Evolutionary conservation across 23 tunicate genomes (phyloP), one percentile per base, ranked within the genome.

Genomic region (Botrylloides violaceus): DNA sequence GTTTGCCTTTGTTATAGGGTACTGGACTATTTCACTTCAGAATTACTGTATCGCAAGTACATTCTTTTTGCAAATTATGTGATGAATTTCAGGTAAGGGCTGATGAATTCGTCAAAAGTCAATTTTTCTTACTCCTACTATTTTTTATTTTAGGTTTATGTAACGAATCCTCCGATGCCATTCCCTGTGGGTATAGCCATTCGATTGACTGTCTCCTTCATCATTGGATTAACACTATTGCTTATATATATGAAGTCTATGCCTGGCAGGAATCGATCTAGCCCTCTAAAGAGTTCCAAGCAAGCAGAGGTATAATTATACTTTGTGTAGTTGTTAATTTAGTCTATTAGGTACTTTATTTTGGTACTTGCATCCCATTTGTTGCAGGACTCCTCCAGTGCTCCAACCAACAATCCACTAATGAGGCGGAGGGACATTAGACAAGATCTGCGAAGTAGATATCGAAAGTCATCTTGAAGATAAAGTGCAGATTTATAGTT

Each of bases 81-180:
- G 94, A 85, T 68, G 94, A 85, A 61, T 80, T 85, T 47, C 94
- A 85, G 81, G 94, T 79, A 49, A 66, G 15, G 53, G 12, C 12
- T 1, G 36, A 24, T 24, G 30, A 1, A 59, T 7, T 22, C 19
- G 29, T 59, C 7, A 59, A 12, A n/a, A 60, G n/a, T n/a, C n/a
- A n/a, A n/a, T 49, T 49, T 20, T 49, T 49, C 1, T 25, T 61
- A 21, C 0, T 61, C 29, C 1, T 53, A 28, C 50, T 71, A 34
- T 33, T 29, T 38, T 30, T 57, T 6, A n/a, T n/a, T 49, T 2
- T 57, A 83, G 88, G 88, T 76, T 2, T 84, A 72, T 37, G 92
- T 78, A 4, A 65, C 62, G n/a, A 84, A 84, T 72, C 92, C 92
- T 27, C 92, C 92, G 36, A 70, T 84, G 47, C 92, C 92, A 29